Percentiles rank a stretch among this genome's conserved stretches.
Conservation (phyloP, 1,140 invertebrate genomes). For the Drosophila sulfurigaster region DNA sequence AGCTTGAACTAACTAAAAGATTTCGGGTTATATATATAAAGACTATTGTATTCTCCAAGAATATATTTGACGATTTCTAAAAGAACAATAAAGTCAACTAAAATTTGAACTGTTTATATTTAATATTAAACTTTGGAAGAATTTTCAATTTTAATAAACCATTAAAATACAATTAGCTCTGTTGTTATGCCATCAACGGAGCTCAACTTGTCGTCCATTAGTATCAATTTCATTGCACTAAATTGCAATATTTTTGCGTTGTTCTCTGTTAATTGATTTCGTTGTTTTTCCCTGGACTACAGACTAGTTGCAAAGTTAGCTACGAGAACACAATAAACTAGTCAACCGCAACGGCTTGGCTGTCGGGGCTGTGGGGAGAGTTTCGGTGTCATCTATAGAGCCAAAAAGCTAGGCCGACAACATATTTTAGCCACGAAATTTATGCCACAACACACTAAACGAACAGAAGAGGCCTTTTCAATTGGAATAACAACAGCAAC, state of each 20-base stretch:
- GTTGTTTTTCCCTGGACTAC: conserved; percentile 10
- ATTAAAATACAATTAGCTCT: conserved; percentile 3
- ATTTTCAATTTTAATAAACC: background rate
- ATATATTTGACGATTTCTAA: too few species aligned
- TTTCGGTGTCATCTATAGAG: conserved; percentile 6
- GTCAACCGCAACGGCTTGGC: conserved; percentile 52
- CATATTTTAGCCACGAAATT: conserved; percentile 79
- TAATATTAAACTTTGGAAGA: background rate
- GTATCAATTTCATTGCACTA: conserved; percentile 33
- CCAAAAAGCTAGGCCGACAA: conserved; percentile 58
- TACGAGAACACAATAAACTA: conserved; percentile 60
- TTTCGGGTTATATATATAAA: too few species aligned
- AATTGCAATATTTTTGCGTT: conserved; percentile 10
- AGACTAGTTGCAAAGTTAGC: background rate
- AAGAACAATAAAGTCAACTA: too few species aligned
- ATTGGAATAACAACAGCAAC: conserved; percentile 31
- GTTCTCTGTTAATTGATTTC: conserved; percentile 65
- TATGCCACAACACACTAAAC: conserved; percentile 74
- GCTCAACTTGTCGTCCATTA: conserved; percentile 27
- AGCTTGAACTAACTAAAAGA: too few species aligned
- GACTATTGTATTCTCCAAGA: too few species aligned
- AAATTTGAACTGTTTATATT: too few species aligned
- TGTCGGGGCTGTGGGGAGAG: conserved; percentile 12
- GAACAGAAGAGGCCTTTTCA: conserved; percentile 54
- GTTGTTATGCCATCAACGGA: background rate